Conservation (phyloP, 2,797 vertebrate genomes). For the Microchirus variegatus region DNA sequence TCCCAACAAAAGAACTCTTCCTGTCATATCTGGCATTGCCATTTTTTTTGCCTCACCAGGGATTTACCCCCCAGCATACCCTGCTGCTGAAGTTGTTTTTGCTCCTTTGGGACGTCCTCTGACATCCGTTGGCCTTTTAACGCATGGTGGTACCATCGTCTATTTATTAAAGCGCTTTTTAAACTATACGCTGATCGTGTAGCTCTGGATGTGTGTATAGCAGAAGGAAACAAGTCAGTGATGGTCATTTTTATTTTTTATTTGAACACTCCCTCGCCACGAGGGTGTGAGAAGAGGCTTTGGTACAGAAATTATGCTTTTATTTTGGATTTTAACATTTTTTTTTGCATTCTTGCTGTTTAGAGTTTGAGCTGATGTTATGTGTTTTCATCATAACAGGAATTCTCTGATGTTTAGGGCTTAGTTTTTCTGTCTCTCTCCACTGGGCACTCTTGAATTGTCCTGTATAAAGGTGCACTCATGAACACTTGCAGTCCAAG, state of each 20-base stretch:
- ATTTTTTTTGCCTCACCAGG: constrained; percentile 66
- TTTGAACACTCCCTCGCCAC: constrained; percentile 41
- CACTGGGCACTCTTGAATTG: constrained; percentile 82
- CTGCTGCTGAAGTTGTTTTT: constrained; percentile 75
- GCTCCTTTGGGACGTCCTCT: constrained; percentile 27
- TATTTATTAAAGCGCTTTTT: constrained; percentile 76
- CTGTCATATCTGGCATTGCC: constrained; percentile 63
- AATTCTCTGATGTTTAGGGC: constrained; percentile 83
- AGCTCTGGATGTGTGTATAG: constrained; percentile 69
- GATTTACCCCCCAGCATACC: constrained; percentile 34
- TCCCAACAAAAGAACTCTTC: constrained; percentile 29
- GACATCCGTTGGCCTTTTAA: constrained; percentile 78
- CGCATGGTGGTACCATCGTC: constrained; percentile 78
- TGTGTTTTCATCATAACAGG: constrained; percentile 74
- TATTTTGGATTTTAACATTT: constrained; percentile 29
- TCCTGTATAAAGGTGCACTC: constrained; percentile 85
- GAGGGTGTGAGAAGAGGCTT: constrained; percentile 48
- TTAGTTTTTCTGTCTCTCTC: constrained; percentile 77
- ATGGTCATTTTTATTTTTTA: constrained; percentile 66
- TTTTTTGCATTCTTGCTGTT: constrained; percentile 38
- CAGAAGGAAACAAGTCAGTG: constrained; percentile 7
- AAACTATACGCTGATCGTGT: constrained; percentile 66
- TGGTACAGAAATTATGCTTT: constrained; percentile 67
- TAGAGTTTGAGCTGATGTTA: constrained; percentile 66
- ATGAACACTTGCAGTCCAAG: constrained; percentile 78